Evolutionary conservation across 1,140 invertebrate genomes (phyloP).

Genomic region (Bombyx mori): ASM3026992v2 NC_085128.1:18136501-18137000

Average conservation of each 20-base stretch:
- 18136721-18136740: slow-evolving; percentile 60
- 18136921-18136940: slow-evolving; percentile 38
- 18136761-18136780: slow-evolving; percentile 60
- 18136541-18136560: slow-evolving; percentile 43
- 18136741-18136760: slow-evolving; percentile 61
- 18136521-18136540: slow-evolving; percentile 57
- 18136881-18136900: slow-evolving; percentile 51
- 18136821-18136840: slow-evolving; percentile 62
- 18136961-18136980: slow-evolving; percentile 50
- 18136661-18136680: slow-evolving; percentile 56
- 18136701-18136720: slow-evolving; percentile 64
- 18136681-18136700: slow-evolving; percentile 51
- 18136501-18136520: slow-evolving; percentile 63
- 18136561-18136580: slow-evolving; percentile 48
- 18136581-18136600: slow-evolving; percentile 46
- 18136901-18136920: slow-evolving; percentile 32
- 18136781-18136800: slow-evolving; percentile 33
- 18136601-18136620: slow-evolving; percentile 55
- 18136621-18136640: slow-evolving; percentile 40
- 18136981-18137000: slow-evolving; percentile 60
- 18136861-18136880: slow-evolving; percentile 60
- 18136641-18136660: slow-evolving; percentile 53
- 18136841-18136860: slow-evolving; percentile 63
- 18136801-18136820: slow-evolving; percentile 47
- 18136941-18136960: slow-evolving; percentile 22